phyloP scores from a whole-genome alignment of 1,140 invertebrate species.

The Heliconius eleuchia region DNA sequence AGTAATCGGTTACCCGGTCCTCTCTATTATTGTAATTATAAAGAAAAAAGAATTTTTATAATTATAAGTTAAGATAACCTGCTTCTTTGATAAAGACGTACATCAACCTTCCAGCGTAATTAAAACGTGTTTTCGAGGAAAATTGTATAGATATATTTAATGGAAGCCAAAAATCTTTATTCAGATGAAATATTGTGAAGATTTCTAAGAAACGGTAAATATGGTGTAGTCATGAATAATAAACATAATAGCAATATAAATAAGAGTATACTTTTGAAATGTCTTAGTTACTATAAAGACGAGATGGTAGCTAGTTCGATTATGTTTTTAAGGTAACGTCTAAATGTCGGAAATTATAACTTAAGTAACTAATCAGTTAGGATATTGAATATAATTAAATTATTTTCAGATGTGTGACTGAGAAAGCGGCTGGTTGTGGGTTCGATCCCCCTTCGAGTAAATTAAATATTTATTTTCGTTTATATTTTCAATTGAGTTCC shows the following conservation, averaged over 20 bases:
- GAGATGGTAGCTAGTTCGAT: too few relatives aligned
- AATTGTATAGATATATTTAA: conserved; percentile 11
- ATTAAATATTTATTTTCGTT: too few relatives aligned
- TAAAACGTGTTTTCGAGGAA: conserved; percentile 4
- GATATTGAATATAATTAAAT: too few relatives aligned
- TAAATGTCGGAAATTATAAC: neutral
- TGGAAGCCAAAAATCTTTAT: conserved; percentile 1
- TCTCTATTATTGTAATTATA: too few relatives aligned
- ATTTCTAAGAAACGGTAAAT: conserved; percentile 1
- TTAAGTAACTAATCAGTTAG: too few relatives aligned
- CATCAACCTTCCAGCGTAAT: neutral
- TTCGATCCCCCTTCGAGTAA: too few relatives aligned
- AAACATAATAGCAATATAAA: conserved; percentile 2
- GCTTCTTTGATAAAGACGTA: conserved; percentile 1
- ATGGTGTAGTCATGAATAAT: neutral
- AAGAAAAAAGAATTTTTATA: neutral
- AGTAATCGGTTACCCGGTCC: too few relatives aligned
- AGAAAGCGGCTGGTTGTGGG: too few relatives aligned
- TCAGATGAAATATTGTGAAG: conserved; percentile 1
- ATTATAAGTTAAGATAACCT: neutral
- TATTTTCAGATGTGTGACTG: too few relatives aligned
- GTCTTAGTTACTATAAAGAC: neutral
- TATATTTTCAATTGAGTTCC: too few relatives aligned
- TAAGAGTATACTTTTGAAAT: neutral
- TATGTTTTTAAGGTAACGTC: neutral